These are phyloP conservation scores for Mechanitis mazaeus DNA, from an alignment of 2,888 invertebrate genomes.

Conservation along the genomic window DNA sequence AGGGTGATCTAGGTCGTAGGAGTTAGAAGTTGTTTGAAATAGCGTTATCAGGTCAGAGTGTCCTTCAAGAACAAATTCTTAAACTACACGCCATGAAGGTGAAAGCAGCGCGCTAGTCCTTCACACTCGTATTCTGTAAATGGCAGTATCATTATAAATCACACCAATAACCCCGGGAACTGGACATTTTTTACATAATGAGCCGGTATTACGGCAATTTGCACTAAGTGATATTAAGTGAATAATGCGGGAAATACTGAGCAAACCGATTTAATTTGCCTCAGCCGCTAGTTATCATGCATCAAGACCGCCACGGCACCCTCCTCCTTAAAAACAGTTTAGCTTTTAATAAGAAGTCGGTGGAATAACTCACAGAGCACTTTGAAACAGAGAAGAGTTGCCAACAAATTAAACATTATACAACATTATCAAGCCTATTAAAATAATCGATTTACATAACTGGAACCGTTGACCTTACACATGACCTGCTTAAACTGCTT, in stretches of 20 bases:
- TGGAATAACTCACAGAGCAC: conserved; percentile 47
- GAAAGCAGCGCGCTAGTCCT: not conserved
- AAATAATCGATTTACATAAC: not conserved
- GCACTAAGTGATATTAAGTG: conserved; percentile 56
- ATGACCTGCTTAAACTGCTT: too few relatives aligned
- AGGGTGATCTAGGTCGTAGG: too few relatives aligned
- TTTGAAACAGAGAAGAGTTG: not conserved
- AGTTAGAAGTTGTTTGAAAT: too few relatives aligned
- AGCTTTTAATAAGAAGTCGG: conserved; percentile 64
- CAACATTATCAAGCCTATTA: not conserved
- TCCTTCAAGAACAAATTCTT: not conserved
- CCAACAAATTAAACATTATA: conserved; percentile 33
- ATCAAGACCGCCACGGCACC: conserved; percentile 58
- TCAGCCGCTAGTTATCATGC: conserved; percentile 70
- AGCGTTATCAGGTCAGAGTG: not conserved
- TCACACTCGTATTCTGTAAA: not conserved
- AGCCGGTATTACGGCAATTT: conserved; percentile 44
- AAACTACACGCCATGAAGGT: not conserved
- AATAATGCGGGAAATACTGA: conserved; percentile 30
- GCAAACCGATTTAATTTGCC: conserved; percentile 58
- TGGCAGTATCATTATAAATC: conserved; percentile 6
- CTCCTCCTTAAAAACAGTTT: conserved; percentile 48
- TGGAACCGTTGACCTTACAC: too few relatives aligned
- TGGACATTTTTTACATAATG: conserved; percentile 15
- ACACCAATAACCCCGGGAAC: conserved; percentile 17